Evolutionary conservation across 2,113 vertebrate genomes (phyloP).

Genomic region (Brachyistius frenatus): DNA sequence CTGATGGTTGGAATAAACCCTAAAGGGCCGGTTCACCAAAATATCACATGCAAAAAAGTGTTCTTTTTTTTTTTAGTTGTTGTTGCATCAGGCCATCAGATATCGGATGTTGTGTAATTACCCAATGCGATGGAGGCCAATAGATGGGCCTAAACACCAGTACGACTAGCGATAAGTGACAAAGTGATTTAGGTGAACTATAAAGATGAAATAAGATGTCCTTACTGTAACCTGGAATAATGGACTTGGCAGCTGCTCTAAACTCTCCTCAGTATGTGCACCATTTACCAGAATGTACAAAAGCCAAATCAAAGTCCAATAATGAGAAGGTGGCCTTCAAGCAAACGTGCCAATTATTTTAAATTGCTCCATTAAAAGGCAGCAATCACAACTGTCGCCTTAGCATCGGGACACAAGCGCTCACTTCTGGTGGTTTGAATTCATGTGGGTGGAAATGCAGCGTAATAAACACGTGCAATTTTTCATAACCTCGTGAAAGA

Average conservation of each 20-base stretch:
- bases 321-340: constrained; percentile 69
- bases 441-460: constrained; percentile 34
- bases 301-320: constrained; percentile 71
- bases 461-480: constrained; percentile 48
- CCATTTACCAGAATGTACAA: constrained; percentile 50
- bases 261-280: constrained; percentile 40
- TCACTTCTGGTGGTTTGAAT: constrained; percentile 33
- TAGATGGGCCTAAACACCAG: no score
- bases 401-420: constrained; percentile 48
- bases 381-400: constrained; percentile 64
- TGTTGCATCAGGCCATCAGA: no score
- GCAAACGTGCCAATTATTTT: constrained; percentile 70
- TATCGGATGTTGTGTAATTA: no score
- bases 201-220: constrained; percentile 19
- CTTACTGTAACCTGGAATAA: constrained; percentile 40
- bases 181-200: constrained; percentile 1
- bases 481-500: constrained; percentile 55
- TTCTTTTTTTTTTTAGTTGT: neutral
- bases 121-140: no score
- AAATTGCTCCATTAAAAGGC: constrained; percentile 70
- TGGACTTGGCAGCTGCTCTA: constrained; percentile 51
- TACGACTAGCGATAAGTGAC: neutral
- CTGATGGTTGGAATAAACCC: constrained; percentile 8
- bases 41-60: neutral
- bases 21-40: neutral